Percentiles rank a stretch among this genome's conserved stretches.
Conservation (phyloP, 2,113 vertebrate species). For the Toxotes chatareus region DNA sequence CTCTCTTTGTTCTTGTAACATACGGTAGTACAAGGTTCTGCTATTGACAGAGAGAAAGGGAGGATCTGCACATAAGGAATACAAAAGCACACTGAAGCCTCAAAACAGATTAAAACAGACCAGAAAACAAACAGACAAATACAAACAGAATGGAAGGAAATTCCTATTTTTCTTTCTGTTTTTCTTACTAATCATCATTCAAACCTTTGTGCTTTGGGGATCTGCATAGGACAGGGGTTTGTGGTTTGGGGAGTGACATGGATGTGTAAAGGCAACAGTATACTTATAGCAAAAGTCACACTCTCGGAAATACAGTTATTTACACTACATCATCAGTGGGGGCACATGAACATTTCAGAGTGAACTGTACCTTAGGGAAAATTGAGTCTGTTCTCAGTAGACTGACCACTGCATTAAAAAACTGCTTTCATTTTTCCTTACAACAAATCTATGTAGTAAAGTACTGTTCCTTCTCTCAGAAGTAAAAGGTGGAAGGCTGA, state of each 20-base stretch:
- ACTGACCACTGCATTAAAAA: not conserved
- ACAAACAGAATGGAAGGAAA: conserved; percentile 55
- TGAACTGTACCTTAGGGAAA: not conserved
- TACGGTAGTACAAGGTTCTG: conserved; percentile 74
- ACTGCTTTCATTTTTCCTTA: too few species aligned
- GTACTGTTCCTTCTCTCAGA: not conserved
- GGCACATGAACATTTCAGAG: not conserved
- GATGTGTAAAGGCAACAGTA: conserved; percentile 52
- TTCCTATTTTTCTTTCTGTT: conserved; percentile 47
- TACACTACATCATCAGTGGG: not conserved
- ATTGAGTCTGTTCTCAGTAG: not conserved
- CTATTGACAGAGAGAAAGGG: conserved; percentile 65
- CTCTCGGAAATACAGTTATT: conserved; percentile 11
- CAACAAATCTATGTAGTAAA: not conserved
- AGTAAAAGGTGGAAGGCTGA: not conserved
- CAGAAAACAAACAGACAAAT: conserved; percentile 43
- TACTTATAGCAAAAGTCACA: conserved; percentile 29
- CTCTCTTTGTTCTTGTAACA: conserved; percentile 68
- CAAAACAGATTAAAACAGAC: conserved; percentile 49
- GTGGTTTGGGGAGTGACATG: conserved; percentile 9
- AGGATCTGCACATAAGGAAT: conserved; percentile 74
- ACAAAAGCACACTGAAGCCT: conserved; percentile 76
- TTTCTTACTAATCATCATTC: conserved; percentile 49
- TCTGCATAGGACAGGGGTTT: conserved; percentile 69
- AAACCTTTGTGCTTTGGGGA: conserved; percentile 74